These are phyloP conservation scores for Pemphredon lugubris DNA, from an alignment of 2,888 invertebrate genomes.

Conservation along the genomic window DNA sequence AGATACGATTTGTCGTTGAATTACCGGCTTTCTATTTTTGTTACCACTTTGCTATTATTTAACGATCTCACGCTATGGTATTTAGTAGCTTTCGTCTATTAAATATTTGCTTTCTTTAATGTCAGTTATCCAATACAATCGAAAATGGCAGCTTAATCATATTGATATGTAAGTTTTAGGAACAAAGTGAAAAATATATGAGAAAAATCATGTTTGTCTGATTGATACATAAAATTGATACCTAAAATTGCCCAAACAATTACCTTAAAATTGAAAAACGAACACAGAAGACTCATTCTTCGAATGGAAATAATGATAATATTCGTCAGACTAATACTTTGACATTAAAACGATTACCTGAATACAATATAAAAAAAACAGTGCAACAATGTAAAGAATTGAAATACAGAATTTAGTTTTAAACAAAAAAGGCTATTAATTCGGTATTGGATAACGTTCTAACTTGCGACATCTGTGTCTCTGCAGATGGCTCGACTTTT, in stretches of 20 bases:
- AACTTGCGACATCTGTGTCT: constrained; percentile 77
- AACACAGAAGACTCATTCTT: background rate
- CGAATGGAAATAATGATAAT: too few species aligned
- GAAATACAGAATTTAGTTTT: constrained; percentile 39
- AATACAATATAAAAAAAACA: constrained; percentile 1
- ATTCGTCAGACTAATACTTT: background rate
- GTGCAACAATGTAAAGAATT: constrained; percentile 12
- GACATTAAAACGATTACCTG: background rate
- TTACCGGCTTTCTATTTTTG: constrained; percentile 31
- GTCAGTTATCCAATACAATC: constrained; percentile 78
- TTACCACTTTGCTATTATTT: constrained; percentile 22
- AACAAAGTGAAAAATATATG: background rate
- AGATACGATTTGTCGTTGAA: background rate
- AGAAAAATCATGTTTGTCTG: too few species aligned
- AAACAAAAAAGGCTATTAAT: constrained; percentile 55
- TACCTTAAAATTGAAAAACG: too few species aligned
- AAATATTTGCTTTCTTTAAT: constrained; percentile 50
- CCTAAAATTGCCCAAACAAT: too few species aligned
- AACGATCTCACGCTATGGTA: constrained; percentile 30
- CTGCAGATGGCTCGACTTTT: constrained; percentile 81
- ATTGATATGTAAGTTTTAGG: background rate
- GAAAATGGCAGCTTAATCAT: constrained; percentile 34
- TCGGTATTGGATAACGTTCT: constrained; percentile 79
- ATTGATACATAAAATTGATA: too few species aligned
- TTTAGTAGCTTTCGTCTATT: constrained; percentile 42